phyloP scores from a whole-genome alignment of 2,797 vertebrate genomes.

The Cercopithecus mitis region DNA sequence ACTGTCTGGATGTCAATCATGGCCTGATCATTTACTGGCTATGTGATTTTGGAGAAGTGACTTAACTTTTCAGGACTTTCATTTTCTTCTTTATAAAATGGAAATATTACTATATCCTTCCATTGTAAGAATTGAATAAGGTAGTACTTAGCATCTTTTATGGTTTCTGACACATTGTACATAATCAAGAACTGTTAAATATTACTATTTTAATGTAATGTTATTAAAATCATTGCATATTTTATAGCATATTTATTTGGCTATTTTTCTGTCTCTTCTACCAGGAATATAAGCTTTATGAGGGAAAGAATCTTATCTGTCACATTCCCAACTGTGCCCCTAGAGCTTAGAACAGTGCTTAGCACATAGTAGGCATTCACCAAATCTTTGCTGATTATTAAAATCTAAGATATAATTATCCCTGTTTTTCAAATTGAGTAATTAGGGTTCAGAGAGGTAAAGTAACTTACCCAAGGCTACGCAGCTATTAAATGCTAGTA shows the following conservation, averaged over 20 bases:
- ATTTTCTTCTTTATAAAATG: constrained; percentile 21
- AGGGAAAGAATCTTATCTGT: not conserved
- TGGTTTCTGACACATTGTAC: not conserved
- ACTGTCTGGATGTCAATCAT: not conserved
- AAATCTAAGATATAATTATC: not conserved
- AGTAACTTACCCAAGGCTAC: not conserved
- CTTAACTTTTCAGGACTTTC: not conserved
- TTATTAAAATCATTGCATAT: not conserved
- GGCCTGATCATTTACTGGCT: not conserved
- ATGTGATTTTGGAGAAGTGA: not conserved
- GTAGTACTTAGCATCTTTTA: not conserved
- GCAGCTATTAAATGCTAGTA: not conserved
- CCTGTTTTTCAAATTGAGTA: not conserved
- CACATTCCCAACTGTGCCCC: not conserved
- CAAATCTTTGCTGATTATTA: not conserved
- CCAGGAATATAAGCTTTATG: not conserved
- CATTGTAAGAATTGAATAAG: constrained; percentile 12
- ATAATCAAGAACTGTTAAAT: not conserved
- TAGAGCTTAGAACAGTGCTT: not conserved
- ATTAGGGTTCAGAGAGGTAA: not conserved
- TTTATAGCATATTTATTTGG: not conserved
- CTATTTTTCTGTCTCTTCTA: not conserved
- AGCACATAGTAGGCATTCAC: not conserved
- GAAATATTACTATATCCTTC: not conserved
- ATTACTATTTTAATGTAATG: not conserved